Evolutionary conservation across 2,113 vertebrate genomes (phyloP), one percentile per base, ranked within the genome.

Genomic region (Oophaga pumilio): DNA sequence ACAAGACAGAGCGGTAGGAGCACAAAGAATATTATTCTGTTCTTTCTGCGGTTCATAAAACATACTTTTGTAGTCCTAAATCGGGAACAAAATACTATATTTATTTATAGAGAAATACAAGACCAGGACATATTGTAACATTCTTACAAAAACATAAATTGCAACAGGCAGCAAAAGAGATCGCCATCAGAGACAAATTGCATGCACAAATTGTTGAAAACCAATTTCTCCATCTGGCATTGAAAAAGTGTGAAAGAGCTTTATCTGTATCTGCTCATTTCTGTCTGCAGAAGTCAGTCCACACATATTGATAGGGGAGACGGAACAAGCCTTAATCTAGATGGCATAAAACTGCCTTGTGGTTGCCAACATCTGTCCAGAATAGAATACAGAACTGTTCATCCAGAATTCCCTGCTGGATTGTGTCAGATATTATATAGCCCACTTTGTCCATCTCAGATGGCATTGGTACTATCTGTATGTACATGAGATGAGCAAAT

Each of bases 191-290:
- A 80, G 78, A 80, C 78, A 80, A 60, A 80, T 80, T 80, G 78
- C 78, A 80, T 26, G 78, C 24, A 20, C 78, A 60, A 80, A 80
- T 80, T 80, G 78, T 60, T 80, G 78, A 28, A 80, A 80, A 80
- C 78, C 78, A 80, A 80, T 80, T 80, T 80, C 60, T 80, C 17
- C 78, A 80, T 80, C 78, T 80, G 78, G 78, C 56, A 80, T 80
- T 80, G 78, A 80, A 43, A 43, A 80, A 57, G 78, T 60, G 57
- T 43, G 78, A 80, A 80, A 79, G 24, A 80, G 78, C 78, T 60
- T 80, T 80, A 80, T 33, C 78, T 80, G 56, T 80, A 80, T 80
- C 78, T 80, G 78, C 28, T 80, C 24, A 60, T 60, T 80, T 80
- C 20, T 60, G 56, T 80, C 57, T 60, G 26, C 26, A 1, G 26